Evolutionary conservation across 2,888 invertebrate genomes (phyloP), one percentile per base, ranked within the genome.

Genomic region (Lithophane ornitopus): DNA sequence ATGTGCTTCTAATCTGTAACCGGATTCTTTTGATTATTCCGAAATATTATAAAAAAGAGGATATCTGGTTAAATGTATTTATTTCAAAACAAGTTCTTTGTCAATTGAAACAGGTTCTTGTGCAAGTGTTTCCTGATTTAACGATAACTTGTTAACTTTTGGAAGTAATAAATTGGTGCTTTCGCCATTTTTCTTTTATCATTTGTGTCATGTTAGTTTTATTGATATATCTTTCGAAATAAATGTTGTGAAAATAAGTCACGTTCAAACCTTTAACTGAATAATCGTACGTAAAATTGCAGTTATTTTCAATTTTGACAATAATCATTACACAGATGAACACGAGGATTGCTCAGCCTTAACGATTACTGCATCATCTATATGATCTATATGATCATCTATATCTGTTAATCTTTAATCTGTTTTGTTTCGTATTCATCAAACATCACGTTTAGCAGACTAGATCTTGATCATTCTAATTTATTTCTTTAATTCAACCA

Each of bases 91-190:
- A n/a, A 58, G 63, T 69, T 68, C 2, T 59, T 68, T 41, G 49
- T 34, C 8, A 58, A 67, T n/a, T 73, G 19, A 41, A 70, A 78
- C 73, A 34, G 52, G 73, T 81, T 78, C 16, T 1, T 8, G 19
- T 62, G 70, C 28, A 70, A 74, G 54, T 61, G n/a, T 70, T 76
- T 74, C 59, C 73, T 70, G 59, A 74, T 58, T 46, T 2, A 58
- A n/a, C 44, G 63, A 65, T 76, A 61, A 56, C 59, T 81, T 44
- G 46, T 81, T 77, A 56, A 70, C 19, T 58, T 67, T 73, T 73
- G 72, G 14, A 56, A 66, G 39, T 76, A 52, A 65, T 76, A 44
- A 59, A 74, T 78, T 58, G 28, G 8, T 34, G 41, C 16, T 54
- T n/a, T 41, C 28, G n/a, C 62, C 62, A 62, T 70, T 67, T 67